Percentiles rank a stretch among this genome's conserved stretches.
phyloP scores from a whole-genome alignment of 2,113 vertebrate species.

The Sus scrofa region DNA sequence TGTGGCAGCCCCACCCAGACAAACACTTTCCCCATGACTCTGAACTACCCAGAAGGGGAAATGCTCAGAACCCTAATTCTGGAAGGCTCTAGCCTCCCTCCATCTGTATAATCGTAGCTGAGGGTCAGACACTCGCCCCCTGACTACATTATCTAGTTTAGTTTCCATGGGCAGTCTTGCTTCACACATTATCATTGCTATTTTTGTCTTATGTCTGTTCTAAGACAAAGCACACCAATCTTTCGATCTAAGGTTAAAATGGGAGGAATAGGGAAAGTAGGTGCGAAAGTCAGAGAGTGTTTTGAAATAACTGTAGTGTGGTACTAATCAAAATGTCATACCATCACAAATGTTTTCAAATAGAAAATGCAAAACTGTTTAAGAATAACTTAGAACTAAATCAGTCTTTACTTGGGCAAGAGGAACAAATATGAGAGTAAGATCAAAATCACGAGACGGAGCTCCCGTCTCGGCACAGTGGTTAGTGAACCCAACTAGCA shows the following conservation, averaged over 20 bases:
- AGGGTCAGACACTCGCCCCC: background rate
- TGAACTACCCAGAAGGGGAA: background rate
- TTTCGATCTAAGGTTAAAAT: background rate
- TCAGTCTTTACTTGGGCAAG: background rate
- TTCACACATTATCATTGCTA: background rate
- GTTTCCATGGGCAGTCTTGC: background rate
- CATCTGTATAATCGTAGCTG: background rate
- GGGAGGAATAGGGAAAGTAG: background rate
- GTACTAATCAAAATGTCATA: background rate
- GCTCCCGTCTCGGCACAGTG: too few relatives aligned
- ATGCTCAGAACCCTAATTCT: background rate
- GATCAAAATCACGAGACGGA: background rate
- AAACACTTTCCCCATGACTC: background rate
- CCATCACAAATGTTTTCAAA: conserved; percentile 1
- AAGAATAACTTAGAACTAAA: background rate
- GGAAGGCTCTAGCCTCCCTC: background rate
- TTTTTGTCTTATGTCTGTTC: background rate
- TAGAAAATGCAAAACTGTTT: background rate
- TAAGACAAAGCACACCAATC: background rate
- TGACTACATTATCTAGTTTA: background rate
- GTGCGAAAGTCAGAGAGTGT: background rate
- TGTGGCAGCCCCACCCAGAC: background rate
- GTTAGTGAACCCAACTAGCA: too few relatives aligned
- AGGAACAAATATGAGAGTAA: background rate
- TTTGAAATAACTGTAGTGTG: background rate